A percentile compares a stretch with the other conserved stretches of the same genome.
Evolutionary conservation across 1,140 invertebrate genomes (phyloP).

Genomic region (Neoseiulus cucumeris): DNA sequence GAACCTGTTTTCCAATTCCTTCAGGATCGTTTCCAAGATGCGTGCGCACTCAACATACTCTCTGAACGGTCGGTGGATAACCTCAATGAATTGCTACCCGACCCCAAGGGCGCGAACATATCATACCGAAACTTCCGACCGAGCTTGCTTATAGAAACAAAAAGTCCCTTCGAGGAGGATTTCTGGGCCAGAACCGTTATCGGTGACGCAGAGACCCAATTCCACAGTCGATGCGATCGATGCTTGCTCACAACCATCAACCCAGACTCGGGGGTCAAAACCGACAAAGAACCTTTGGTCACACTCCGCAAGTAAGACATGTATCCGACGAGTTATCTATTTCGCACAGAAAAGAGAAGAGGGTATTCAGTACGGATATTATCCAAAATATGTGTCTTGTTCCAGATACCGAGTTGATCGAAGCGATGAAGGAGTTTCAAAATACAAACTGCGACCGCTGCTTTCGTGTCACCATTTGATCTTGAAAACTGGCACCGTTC

Average conservation of each 20-base stretch:
- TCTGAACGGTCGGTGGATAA: background rate
- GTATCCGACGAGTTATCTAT: background rate
- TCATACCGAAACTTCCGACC: background rate
- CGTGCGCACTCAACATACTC: background rate
- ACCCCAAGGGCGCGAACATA: background rate
- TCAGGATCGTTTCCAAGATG: background rate
- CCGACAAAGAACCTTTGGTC: conserved; percentile 25
- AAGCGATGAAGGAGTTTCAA: background rate
- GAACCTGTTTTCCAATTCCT: no score
- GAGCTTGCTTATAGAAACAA: background rate
- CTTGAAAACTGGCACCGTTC: background rate
- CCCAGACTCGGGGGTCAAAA: conserved; percentile 23
- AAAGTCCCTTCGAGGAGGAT: background rate
- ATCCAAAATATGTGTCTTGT: background rate
- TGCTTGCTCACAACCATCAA: conserved; percentile 27
- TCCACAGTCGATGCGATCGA: conserved; percentile 22
- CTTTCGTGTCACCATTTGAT: background rate
- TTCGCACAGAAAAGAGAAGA: background rate
- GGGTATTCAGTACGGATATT: no score
- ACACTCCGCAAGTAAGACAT: conserved; percentile 21
- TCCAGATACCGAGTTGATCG: background rate
- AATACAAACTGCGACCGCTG: background rate
- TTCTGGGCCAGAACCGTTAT: conserved; percentile 22
- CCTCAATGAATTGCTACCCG: background rate
- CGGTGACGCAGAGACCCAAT: conserved; percentile 19